phyloP scores from a whole-genome alignment of 2,113 vertebrate species.

The Aphyosemion australe region DNA sequence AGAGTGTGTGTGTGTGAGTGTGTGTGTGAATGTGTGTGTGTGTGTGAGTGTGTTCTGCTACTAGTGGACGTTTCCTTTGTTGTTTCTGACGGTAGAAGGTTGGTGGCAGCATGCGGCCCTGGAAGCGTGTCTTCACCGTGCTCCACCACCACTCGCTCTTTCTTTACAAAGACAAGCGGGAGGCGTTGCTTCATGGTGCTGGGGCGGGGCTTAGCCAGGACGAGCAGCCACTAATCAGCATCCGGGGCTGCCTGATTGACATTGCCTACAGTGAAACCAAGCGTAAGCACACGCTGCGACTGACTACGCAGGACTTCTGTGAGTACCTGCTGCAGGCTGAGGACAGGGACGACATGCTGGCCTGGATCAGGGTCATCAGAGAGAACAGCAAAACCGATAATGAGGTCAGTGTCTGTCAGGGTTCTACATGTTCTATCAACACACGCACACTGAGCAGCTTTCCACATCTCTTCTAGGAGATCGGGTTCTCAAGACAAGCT shows the following conservation, averaged over 20 bases:
- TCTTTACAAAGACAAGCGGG: slow-evolving; percentile 95
- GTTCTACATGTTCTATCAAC: not conserved
- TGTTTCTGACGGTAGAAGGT: slow-evolving; percentile 81
- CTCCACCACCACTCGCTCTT: slow-evolving; percentile 90
- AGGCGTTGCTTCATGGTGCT: slow-evolving; percentile 81
- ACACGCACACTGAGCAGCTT: not conserved
- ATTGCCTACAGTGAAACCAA: slow-evolving; percentile 98
- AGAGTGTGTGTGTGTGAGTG: no score
- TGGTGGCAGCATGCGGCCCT: slow-evolving; percentile 90
- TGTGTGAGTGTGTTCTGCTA: no score
- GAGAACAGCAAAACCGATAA: slow-evolving; percentile 96
- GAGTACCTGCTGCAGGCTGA: slow-evolving; percentile 98
- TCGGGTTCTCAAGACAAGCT: slow-evolving; percentile 91
- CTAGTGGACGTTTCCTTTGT: no score
- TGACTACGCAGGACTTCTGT: slow-evolving; percentile 97
- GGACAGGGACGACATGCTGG: slow-evolving; percentile 96
- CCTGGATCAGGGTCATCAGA: slow-evolving; percentile 94
- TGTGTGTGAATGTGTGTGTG: no score
- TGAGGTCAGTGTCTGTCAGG: slow-evolving; percentile 81
- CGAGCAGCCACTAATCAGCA: slow-evolving; percentile 91
- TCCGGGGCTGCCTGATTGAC: slow-evolving; percentile 95
- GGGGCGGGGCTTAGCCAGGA: slow-evolving; percentile 78
- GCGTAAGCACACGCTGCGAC: slow-evolving; percentile 92
- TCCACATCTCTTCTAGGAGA: slow-evolving; percentile 79
- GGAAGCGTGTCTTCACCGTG: slow-evolving; percentile 92